These are phyloP conservation scores for Patella depressa DNA, from an alignment of 2,888 invertebrate species.

Conservation along the genomic window DNA sequence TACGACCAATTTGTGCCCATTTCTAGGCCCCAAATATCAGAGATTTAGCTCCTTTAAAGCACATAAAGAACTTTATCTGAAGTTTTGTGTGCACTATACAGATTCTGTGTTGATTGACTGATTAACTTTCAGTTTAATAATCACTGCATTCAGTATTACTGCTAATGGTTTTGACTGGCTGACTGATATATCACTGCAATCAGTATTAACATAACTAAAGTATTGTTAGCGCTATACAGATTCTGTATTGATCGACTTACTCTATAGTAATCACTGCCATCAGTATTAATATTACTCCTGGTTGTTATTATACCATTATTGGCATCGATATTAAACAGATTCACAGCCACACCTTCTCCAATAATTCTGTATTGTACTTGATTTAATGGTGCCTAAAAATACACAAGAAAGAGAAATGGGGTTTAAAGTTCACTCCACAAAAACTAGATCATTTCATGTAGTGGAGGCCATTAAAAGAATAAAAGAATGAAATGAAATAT, in stretches of 20 bases:
- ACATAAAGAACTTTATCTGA: not conserved
- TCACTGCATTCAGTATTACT: not conserved
- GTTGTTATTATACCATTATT: constrained; percentile 45
- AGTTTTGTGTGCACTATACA: not conserved
- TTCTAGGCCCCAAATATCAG: no score
- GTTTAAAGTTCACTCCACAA: not conserved
- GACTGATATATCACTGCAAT: constrained; percentile 31
- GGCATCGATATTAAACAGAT: constrained; percentile 54
- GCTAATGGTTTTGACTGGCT: not conserved
- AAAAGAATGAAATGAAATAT: no score
- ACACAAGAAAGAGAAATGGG: not conserved
- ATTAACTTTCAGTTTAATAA: constrained; percentile 29
- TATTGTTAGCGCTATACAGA: not conserved
- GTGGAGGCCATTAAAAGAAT: no score
- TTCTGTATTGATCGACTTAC: constrained; percentile 31
- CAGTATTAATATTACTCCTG: constrained; percentile 34
- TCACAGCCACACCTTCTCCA: constrained; percentile 50
- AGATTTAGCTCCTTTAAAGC: no score
- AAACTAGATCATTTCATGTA: no score
- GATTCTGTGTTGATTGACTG: not conserved
- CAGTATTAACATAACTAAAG: not conserved
- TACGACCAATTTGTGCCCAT: no score
- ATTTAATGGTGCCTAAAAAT: constrained; percentile 57
- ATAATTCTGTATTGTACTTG: constrained; percentile 56
- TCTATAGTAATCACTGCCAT: constrained; percentile 42